Conservation (phyloP, 2,888 invertebrate species). For the Agrotis segetum region DNA sequence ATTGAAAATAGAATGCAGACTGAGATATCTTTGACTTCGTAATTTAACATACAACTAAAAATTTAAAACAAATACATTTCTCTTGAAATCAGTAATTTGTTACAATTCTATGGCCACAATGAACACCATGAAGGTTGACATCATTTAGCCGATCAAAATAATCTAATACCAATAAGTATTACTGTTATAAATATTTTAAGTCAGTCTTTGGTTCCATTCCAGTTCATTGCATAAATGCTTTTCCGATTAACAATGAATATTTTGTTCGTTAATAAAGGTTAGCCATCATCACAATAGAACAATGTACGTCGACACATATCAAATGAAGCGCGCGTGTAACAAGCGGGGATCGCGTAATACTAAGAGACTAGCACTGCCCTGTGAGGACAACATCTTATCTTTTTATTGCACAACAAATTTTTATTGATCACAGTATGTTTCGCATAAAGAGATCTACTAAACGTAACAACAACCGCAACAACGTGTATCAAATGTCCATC, state of each 20-base stretch:
- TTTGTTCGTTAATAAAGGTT: slow-evolving; percentile 74
- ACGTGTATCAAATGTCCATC: slow-evolving; percentile 63
- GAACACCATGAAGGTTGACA: slow-evolving; percentile 65
- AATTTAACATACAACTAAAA: slow-evolving; percentile 48
- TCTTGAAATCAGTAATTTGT: slow-evolving; percentile 56
- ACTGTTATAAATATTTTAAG: slow-evolving; percentile 83
- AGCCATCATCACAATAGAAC: slow-evolving; percentile 61
- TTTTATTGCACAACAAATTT: slow-evolving; percentile 85
- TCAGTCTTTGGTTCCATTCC: slow-evolving; percentile 88
- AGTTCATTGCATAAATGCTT: slow-evolving; percentile 83
- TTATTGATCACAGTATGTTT: slow-evolving; percentile 83
- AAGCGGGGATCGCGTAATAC: slow-evolving; percentile 67
- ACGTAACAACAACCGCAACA: slow-evolving; percentile 66
- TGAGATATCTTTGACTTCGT: slow-evolving; percentile 53
- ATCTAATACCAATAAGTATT: slow-evolving; percentile 84
- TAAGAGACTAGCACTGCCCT: slow-evolving; percentile 77
- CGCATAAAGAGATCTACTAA: slow-evolving; percentile 81
- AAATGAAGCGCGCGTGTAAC: slow-evolving; percentile 69
- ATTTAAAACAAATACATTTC: slow-evolving; percentile 53
- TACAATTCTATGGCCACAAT: slow-evolving; percentile 63
- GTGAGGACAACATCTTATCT: slow-evolving; percentile 69
- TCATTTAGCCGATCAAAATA: slow-evolving; percentile 74
- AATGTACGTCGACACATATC: slow-evolving; percentile 74
- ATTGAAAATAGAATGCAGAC: slow-evolving; percentile 55
- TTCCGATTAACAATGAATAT: slow-evolving; percentile 71